Evolutionary conservation across 2,797 vertebrate genomes (phyloP).

Genomic region (Neopelma chrysocephalum): DNA sequence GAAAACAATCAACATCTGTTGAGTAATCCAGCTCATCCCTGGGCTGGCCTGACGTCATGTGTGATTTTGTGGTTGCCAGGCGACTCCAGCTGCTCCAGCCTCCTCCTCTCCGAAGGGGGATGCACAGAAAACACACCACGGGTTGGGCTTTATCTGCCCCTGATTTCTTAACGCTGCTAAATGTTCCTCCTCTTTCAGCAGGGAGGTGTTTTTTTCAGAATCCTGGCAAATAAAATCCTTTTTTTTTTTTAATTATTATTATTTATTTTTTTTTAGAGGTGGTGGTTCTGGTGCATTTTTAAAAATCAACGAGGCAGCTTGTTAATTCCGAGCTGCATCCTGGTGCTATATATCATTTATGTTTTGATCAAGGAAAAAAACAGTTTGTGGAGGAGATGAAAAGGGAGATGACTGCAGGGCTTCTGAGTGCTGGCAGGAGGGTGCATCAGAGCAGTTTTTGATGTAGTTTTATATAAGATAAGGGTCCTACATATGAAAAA

Average conservation of each 20-base stretch:
- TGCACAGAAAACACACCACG: neutral
- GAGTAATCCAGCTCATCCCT: constrained; percentile 18
- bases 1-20: constrained; percentile 30
- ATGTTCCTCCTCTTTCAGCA: neutral
- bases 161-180: neutral
- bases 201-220: neutral
- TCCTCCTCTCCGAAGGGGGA: neutral
- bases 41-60: constrained; percentile 57
- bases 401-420: constrained; percentile 41
- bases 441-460: constrained; percentile 41
- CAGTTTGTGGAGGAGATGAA: constrained; percentile 59
- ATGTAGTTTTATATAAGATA: constrained; percentile 50
- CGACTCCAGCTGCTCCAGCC: constrained; percentile 66
- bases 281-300: neutral
- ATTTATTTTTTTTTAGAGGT: neutral
- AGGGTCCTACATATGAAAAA: neutral
- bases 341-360: constrained; percentile 9
- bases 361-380: constrained; percentile 49
- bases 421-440: constrained; percentile 9
- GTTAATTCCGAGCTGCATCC: neutral
- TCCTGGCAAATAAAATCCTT: neutral
- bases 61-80: constrained; percentile 82
- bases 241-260: neutral
- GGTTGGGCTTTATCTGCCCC: neutral
- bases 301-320: neutral